A percentile compares a stretch with the other conserved stretches of the same genome.
Evolutionary conservation across 2,888 invertebrate species (phyloP).

Genomic region (Meta bourneti): DNA sequence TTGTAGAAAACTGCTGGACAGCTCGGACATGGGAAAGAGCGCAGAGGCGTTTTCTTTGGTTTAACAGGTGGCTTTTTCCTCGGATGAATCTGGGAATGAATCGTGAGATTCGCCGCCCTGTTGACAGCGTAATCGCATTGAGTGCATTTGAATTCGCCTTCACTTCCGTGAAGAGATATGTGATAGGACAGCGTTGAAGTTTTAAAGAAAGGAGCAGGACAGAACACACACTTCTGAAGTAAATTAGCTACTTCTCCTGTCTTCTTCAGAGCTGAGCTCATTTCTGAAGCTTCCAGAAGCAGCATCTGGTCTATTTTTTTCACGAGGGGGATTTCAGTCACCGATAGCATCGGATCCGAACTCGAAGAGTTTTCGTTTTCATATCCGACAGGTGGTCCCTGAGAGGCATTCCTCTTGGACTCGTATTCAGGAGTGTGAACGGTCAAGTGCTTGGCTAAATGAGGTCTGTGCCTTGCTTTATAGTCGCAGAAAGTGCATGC

Average conservation of each 20-base stretch:
- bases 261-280: slow-evolving; percentile 68
- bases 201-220: slow-evolving; percentile 88
- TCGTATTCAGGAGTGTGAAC: slow-evolving; percentile 79
- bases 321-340: slow-evolving; percentile 43
- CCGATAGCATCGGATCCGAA: slow-evolving; percentile 22
- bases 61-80: slow-evolving; percentile 96
- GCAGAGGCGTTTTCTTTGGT: slow-evolving; percentile 80
- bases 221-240: slow-evolving; percentile 82
- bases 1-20: slow-evolving; percentile 94
- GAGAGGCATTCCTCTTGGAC: slow-evolving; percentile 73
- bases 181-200: slow-evolving; percentile 87
- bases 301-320: slow-evolving; percentile 77
- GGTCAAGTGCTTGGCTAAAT: slow-evolving; percentile 80
- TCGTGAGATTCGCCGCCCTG: slow-evolving; percentile 86
- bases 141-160: slow-evolving; percentile 86
- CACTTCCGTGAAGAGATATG: slow-evolving; percentile 85
- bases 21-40: slow-evolving; percentile 84
- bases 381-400: slow-evolving; percentile 4
- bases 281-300: slow-evolving; percentile 75
- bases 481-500: slow-evolving; percentile 83
- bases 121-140: slow-evolving; percentile 87
- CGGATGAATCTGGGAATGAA: slow-evolving; percentile 85
- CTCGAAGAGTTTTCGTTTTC: neutral
- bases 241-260: slow-evolving; percentile 76
- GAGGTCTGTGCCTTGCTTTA: slow-evolving; percentile 81